A percentile compares a stretch with the other conserved stretches of the same genome.
phyloP scores from a whole-genome alignment of 2,888 invertebrate species.

The Lamellibrachia satsuma region DNA sequence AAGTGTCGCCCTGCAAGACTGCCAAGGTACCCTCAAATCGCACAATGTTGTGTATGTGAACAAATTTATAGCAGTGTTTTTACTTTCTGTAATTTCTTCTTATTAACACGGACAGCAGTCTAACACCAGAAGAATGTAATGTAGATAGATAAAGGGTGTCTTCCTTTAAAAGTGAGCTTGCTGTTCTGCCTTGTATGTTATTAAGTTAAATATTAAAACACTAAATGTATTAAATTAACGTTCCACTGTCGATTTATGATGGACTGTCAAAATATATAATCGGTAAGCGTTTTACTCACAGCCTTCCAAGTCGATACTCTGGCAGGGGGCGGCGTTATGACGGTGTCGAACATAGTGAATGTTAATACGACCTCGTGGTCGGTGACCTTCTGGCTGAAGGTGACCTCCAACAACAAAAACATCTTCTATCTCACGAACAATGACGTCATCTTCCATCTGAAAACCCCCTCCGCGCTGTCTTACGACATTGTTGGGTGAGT shows the following conservation, averaged over 20 bases:
- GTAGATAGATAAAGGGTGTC: too few species aligned
- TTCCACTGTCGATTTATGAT: neutral
- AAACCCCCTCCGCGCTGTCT: neutral
- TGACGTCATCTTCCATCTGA: neutral
- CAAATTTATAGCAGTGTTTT: too few species aligned
- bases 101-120: too few species aligned
- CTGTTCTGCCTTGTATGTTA: too few species aligned
- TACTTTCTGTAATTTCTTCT: too few species aligned
- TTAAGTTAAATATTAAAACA: too few species aligned
- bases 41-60: neutral
- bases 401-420: neutral
- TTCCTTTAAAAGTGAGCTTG: too few species aligned
- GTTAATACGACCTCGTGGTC: neutral
- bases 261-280: neutral
- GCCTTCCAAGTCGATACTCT: neutral
- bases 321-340: neutral
- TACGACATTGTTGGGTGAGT: neutral
- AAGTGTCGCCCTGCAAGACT: neutral
- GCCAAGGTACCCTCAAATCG: neutral
- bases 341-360: neutral
- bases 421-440: neutral
- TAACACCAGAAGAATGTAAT: too few species aligned
- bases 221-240: neutral
- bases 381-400: neutral
- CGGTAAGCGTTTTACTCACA: neutral